Evolutionary conservation across 2,888 invertebrate genomes (phyloP), one percentile per base, ranked within the genome.

Genomic region (Thereva unica): DNA sequence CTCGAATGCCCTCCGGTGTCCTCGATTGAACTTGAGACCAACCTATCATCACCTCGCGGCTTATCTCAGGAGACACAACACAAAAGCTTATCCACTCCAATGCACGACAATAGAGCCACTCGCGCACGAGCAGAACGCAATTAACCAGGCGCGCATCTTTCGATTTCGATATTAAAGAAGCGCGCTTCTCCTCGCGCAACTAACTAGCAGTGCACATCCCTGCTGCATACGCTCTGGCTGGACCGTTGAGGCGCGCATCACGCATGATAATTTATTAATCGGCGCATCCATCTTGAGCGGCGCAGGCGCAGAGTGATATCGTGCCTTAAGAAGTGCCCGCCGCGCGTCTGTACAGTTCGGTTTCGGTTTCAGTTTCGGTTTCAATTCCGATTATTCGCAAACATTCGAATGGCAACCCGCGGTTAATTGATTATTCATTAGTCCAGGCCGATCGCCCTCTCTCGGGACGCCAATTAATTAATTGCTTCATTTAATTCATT

Each of bases 401-500:
- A 34, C 41, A 42, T 7, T 59, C 59, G 61, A 41, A 49, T 41
- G 49, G 59, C n/a, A 50, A 49, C 8, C 41, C 61, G 38, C 34
- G 4, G 10, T 40, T 64, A 64, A 64, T 64, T 64, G 64, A 64
- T 64, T 64, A 64, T 53, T 52, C 53, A 64, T 64, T 64, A 64
- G 44, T 41, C 42, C 12, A 38, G 50, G 37, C 5, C 38, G 8
- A 8, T 50, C 9, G 41, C 5, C 50, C 42, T 44, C 50, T 64
- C 50, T 49, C 50, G 10, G 12, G 52, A 53, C 44, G 64, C 44
- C 64, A 64, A 64, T 64, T 64, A 64, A 64, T 64, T 64, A 64
- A 64, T 64, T 64, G 53, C 34, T 64, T 64, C 53, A 64, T 64
- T 64, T 64, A 64, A 53, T 64, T 50, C 63, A 41, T 63, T 64